These are phyloP conservation scores for Phrynocephalus guinanensis DNA, from an alignment of 2,797 vertebrate genomes.

Conservation along the genomic window DNA sequence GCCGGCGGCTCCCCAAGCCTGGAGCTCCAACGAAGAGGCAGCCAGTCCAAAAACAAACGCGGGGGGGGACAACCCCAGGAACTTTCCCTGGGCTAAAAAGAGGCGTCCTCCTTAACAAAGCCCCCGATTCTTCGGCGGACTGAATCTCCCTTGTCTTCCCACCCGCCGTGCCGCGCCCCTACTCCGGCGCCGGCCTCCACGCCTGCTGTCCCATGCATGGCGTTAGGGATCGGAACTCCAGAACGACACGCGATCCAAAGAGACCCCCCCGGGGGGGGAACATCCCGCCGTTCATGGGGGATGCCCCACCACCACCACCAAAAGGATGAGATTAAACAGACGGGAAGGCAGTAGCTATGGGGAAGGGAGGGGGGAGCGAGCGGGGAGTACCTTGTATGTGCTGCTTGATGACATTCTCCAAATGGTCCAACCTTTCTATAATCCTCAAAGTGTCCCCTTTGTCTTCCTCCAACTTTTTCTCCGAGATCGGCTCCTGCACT, in stretches of 20 bases:
- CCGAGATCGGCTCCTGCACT: constrained; percentile 90
- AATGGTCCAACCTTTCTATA: constrained; percentile 94
- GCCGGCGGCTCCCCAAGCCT: constrained; percentile 14
- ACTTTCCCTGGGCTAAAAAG: background rate
- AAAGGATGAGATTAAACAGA: too few relatives aligned
- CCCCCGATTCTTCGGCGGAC: constrained; percentile 29
- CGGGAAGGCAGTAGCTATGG: background rate
- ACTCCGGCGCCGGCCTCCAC: background rate
- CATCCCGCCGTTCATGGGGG: background rate
- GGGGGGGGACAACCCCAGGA: background rate
- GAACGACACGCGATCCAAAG: background rate
- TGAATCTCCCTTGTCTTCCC: background rate
- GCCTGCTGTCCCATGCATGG: background rate
- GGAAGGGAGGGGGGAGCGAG: background rate
- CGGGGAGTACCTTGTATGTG: constrained; percentile 92
- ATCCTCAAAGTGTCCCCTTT: constrained; percentile 94
- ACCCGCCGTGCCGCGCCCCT: background rate
- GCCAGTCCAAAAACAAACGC: background rate
- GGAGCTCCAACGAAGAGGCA: background rate
- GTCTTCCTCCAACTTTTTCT: constrained; percentile 93
- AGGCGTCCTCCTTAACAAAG: background rate
- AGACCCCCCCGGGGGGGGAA: background rate
- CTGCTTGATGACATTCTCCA: constrained; percentile 97
- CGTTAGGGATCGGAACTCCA: constrained; percentile 18
- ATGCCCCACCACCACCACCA: background rate